These are phyloP conservation scores for Cladopsammia gracilis DNA, from an alignment of 64 coral and sea anemone species.

Conservation along the genomic window DNA sequence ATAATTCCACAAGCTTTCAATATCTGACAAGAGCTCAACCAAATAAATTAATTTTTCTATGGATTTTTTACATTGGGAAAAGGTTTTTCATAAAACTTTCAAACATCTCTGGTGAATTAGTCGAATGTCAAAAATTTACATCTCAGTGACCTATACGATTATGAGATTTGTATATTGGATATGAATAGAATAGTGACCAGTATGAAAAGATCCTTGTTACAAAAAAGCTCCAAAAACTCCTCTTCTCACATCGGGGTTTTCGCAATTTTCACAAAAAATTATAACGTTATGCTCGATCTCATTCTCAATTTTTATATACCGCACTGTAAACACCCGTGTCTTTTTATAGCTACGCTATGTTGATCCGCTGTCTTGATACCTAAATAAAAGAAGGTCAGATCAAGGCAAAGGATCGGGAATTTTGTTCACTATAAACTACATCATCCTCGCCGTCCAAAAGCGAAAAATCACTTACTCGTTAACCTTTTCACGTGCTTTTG, in stretches of 20 bases:
- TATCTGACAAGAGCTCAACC: too few species aligned
- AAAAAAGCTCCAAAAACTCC: neutral
- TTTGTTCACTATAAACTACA: constrained; percentile 37
- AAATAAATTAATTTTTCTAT: too few species aligned
- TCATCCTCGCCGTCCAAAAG: constrained; percentile 17
- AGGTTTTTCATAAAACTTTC: too few species aligned
- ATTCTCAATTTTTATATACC: constrained; percentile 13
- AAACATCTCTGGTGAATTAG: too few species aligned
- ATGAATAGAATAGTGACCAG: too few species aligned
- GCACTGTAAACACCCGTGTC: too few species aligned
- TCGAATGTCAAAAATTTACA: too few species aligned
- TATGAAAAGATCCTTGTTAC: neutral
- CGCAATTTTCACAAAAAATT: constrained; percentile 41
- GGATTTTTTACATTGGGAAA: too few species aligned
- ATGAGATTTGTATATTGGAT: too few species aligned
- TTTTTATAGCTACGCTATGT: neutral
- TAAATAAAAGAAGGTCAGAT: constrained; percentile 27
- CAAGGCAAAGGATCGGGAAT: constrained; percentile 48
- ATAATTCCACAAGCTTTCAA: too few species aligned
- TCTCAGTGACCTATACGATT: too few species aligned
- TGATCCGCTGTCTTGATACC: neutral
- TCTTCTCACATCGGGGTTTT: constrained; percentile 16
- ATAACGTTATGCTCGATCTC: constrained; percentile 8
- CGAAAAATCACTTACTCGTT: constrained; percentile 70
- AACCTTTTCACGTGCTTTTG: constrained; percentile 61